phyloP scores from a whole-genome alignment of 2,888 invertebrate species.

The Nomada fabriciana region DNA sequence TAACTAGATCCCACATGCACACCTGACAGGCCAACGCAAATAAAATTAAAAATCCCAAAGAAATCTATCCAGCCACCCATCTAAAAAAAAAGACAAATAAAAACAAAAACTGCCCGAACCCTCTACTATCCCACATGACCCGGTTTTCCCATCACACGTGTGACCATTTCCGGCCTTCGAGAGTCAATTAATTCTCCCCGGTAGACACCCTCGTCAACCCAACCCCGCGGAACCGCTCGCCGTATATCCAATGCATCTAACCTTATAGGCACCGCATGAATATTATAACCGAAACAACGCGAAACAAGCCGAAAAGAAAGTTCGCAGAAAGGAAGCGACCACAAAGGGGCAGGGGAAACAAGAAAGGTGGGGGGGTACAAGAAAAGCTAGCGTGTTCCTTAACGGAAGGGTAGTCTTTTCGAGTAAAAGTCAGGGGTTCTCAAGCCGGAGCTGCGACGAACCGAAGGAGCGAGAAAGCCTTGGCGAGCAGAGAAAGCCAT shows the following conservation, averaged over 20 bases:
- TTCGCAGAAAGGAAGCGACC: not conserved
- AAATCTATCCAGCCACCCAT: no score
- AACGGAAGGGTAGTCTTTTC: constrained; percentile 37
- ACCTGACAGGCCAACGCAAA: no score
- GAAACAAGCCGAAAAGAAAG: not conserved
- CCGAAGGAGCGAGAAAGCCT: constrained; percentile 44
- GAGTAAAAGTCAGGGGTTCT: constrained; percentile 44
- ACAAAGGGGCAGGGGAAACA: not conserved
- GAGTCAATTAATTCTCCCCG: constrained; percentile 6
- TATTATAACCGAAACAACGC: not conserved
- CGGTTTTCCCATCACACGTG: not conserved
- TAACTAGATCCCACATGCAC: no score
- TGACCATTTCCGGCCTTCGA: not conserved
- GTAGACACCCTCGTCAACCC: not conserved
- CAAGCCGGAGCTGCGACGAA: not conserved
- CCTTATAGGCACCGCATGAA: not conserved
- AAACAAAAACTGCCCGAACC: no score
- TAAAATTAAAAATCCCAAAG: no score
- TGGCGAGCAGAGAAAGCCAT: constrained; percentile 78
- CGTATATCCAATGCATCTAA: not conserved
- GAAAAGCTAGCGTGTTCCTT: constrained; percentile 16
- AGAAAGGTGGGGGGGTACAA: not conserved
- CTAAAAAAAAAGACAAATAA: no score
- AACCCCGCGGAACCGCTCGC: not conserved
- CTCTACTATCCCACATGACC: not conserved